These are phyloP conservation scores for Mormyrus proboscirostris DNA, from an alignment of 2,797 vertebrate species.

Conservation along the genomic window DNA sequence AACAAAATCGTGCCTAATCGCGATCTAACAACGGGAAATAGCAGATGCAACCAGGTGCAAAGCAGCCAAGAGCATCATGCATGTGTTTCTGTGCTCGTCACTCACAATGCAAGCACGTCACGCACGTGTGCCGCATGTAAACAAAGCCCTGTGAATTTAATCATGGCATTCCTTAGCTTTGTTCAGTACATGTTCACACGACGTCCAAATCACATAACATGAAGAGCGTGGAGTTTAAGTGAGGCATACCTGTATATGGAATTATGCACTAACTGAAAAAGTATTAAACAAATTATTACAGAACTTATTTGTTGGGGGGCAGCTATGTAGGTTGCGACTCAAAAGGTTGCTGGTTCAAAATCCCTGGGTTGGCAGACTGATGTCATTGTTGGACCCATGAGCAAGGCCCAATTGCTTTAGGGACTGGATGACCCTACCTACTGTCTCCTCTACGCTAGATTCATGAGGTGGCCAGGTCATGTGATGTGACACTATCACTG, in stretches of 20 bases:
- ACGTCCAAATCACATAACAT: background rate
- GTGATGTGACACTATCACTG: background rate
- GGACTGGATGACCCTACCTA: background rate
- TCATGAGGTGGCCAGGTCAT: background rate
- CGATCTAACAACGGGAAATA: background rate
- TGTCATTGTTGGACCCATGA: background rate
- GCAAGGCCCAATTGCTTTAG: background rate
- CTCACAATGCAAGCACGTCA: background rate
- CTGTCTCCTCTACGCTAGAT: background rate
- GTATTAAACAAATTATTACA: background rate
- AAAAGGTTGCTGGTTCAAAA: background rate
- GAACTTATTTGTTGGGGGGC: background rate
- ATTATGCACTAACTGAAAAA: background rate
- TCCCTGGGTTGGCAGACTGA: background rate
- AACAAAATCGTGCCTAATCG: background rate
- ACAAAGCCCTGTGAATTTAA: background rate
- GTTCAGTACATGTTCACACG: background rate
- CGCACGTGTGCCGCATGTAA: background rate
- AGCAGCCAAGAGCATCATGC: background rate
- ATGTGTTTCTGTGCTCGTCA: background rate
- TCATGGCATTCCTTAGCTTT: background rate
- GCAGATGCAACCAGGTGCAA: background rate
- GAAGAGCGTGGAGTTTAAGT: background rate
- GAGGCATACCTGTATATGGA: background rate
- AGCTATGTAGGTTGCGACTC: background rate